Percentiles rank a stretch among this genome's conserved stretches.
phyloP scores from a whole-genome alignment of 2,113 vertebrate genomes.

The Oceanodroma tethys region DNA sequence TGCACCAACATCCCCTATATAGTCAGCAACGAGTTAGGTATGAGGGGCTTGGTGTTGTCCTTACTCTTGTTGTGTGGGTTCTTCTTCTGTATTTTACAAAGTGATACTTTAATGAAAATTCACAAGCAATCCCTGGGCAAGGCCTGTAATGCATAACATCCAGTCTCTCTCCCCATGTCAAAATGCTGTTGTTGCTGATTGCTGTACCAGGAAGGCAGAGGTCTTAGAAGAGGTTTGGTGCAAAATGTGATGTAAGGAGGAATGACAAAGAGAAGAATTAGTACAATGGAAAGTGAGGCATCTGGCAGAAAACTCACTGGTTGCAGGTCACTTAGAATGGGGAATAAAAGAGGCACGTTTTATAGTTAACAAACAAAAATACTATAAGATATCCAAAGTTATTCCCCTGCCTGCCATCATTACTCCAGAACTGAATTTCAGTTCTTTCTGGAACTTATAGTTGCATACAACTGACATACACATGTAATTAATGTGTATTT shows the following conservation, averaged over 20 bases:
- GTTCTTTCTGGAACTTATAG: background rate
- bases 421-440: background rate
- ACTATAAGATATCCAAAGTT: background rate
- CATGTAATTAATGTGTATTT: background rate
- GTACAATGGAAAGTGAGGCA: background rate
- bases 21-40: rapidly evolving
- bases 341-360: background rate
- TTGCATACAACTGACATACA: background rate
- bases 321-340: background rate
- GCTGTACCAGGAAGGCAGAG: background rate
- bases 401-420: background rate
- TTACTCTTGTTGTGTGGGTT: background rate
- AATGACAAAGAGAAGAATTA: background rate
- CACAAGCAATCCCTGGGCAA: background rate
- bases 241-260: background rate
- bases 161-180: background rate
- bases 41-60: background rate
- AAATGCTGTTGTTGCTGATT: background rate
- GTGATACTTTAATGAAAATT: background rate
- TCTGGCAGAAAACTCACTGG: background rate
- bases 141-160: background rate
- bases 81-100: background rate
- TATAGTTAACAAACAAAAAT: background rate
- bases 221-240: background rate
- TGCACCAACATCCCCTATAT: background rate